phyloP scores from a whole-genome alignment of 2,113 vertebrate species.

The Podarcis raffonei region DNA sequence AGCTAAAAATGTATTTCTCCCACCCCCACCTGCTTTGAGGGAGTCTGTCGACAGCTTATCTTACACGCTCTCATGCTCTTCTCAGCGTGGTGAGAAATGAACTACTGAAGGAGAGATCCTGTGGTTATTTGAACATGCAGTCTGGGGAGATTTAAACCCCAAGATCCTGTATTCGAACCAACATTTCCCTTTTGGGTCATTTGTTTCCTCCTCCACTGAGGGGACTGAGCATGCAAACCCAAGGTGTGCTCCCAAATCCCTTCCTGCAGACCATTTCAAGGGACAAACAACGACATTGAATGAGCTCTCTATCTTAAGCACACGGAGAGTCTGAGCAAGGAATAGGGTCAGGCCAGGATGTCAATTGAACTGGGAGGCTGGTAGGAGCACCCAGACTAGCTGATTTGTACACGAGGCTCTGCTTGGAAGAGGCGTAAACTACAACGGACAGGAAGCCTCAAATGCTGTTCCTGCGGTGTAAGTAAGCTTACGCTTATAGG shows the following conservation, averaged over 20 bases:
- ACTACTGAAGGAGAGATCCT: neutral
- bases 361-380: neutral
- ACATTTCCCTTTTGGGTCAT: neutral
- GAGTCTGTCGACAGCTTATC: neutral
- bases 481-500: conserved; percentile 52
- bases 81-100: neutral
- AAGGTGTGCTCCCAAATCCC: neutral
- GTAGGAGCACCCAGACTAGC: too few relatives aligned
- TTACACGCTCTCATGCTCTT: neutral
- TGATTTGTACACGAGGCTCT: neutral
- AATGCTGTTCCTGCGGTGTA: conserved; percentile 33
- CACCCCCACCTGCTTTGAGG: neutral
- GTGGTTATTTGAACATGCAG: neutral
- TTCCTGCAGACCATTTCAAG: neutral
- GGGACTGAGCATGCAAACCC: neutral
- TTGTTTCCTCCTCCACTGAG: neutral
- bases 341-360: neutral
- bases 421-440: conserved; percentile 22
- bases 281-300: neutral
- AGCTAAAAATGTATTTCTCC: neutral
- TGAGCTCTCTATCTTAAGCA: neutral
- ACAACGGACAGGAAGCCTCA: conserved; percentile 51
- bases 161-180: neutral
- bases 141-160: neutral
- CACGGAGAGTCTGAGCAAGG: neutral